These are phyloP conservation scores for Stictocephala bisonia DNA, from an alignment of 2,888 invertebrate genomes.

Conservation along the genomic window DNA sequence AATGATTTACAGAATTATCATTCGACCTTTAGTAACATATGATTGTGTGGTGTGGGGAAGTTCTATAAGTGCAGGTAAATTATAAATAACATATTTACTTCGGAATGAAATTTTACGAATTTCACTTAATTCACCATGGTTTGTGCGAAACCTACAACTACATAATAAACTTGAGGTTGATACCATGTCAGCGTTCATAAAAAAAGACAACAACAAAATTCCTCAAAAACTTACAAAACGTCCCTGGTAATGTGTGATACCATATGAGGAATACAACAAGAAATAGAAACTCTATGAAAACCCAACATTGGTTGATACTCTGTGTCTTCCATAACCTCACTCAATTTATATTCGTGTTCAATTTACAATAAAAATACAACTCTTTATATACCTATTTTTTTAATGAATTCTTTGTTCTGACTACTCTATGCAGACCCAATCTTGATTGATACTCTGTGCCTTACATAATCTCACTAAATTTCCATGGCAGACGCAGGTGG, in stretches of 20 bases:
- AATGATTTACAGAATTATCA: neutral
- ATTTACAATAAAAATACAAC: too few species aligned
- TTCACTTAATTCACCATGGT: neutral
- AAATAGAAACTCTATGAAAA: too few species aligned
- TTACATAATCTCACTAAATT: too few species aligned
- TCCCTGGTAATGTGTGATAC: neutral
- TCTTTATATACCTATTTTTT: too few species aligned
- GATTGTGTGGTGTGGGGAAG: neutral
- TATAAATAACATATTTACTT: neutral
- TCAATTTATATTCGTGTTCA: too few species aligned
- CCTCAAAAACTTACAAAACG: neutral
- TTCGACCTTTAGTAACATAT: neutral
- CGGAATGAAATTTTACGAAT: neutral
- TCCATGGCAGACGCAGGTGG: conserved; percentile 12
- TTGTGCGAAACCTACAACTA: neutral
- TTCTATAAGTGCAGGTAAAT: neutral
- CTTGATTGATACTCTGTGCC: too few species aligned
- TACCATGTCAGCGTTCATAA: neutral
- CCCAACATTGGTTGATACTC: too few species aligned
- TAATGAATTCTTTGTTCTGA: too few species aligned
- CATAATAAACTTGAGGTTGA: neutral
- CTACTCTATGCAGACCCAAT: too few species aligned
- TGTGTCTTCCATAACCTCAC: too few species aligned
- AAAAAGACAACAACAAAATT: neutral
- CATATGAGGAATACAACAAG: neutral